Conservation (phyloP, 2,113 vertebrate genomes). For the Copsychus sechellarum region DNA sequence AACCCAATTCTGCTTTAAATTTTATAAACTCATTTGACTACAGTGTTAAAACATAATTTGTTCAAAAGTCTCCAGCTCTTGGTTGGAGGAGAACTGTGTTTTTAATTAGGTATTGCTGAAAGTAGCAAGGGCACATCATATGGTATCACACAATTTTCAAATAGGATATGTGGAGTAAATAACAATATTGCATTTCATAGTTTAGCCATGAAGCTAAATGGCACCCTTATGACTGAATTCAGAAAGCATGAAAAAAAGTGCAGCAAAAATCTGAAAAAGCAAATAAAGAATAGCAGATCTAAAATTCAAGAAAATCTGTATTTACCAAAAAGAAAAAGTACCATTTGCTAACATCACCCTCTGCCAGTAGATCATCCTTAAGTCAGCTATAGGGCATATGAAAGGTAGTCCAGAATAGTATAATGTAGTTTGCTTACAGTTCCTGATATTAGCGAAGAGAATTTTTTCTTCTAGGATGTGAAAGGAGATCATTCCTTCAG, state of each 20-base stretch:
- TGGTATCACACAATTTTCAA: background rate
- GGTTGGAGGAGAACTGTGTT: background rate
- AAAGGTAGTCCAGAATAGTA: background rate
- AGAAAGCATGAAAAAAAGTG: background rate
- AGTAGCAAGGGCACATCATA: background rate
- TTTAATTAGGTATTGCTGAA: background rate
- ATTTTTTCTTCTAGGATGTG: background rate
- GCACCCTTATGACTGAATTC: background rate
- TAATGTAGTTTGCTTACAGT: background rate
- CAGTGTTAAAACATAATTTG: background rate
- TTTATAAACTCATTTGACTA: background rate
- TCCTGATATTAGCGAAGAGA: background rate
- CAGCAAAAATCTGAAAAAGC: background rate
- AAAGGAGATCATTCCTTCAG: background rate
- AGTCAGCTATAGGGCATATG: background rate
- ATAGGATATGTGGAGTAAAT: background rate
- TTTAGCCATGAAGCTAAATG: background rate
- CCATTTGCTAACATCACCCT: background rate
- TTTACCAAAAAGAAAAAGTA: background rate
- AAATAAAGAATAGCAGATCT: background rate
- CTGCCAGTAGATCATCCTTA: background rate
- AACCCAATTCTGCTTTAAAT: background rate
- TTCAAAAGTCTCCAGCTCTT: background rate
- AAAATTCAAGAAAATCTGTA: background rate
- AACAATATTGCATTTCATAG: background rate